Percentiles rank a stretch among this genome's conserved stretches.
Conservation (phyloP, 2,888 invertebrate species). For the Drosophila ustulata region DNA sequence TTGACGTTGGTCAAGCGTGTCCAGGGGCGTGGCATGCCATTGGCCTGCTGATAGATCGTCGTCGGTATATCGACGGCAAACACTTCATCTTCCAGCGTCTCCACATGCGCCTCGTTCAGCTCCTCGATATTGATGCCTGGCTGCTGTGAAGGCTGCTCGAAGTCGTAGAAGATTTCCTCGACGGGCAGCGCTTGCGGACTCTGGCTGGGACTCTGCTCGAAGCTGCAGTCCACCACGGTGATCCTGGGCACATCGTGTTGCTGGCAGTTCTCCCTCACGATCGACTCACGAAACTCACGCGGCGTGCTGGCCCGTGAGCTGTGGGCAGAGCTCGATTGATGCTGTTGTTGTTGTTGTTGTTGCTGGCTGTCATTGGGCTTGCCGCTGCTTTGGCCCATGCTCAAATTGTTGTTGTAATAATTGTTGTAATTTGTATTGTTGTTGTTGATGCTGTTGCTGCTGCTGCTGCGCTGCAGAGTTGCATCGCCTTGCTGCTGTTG, state of each 20-base stretch:
- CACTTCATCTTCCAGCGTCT: slow-evolving; percentile 70
- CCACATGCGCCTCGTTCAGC: slow-evolving; percentile 69
- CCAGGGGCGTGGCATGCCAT: slow-evolving; percentile 52
- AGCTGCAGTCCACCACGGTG: slow-evolving; percentile 82
- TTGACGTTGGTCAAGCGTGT: slow-evolving; percentile 75
- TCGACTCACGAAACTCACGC: slow-evolving; percentile 80
- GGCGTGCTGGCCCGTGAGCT: slow-evolving; percentile 69
- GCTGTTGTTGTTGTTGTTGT: background rate
- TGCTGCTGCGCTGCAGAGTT: slow-evolving; percentile 1
- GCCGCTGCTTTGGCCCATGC: slow-evolving; percentile 80
- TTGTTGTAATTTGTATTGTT: slow-evolving; percentile 35
- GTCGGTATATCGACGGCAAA: slow-evolving; percentile 67
- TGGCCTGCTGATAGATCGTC: slow-evolving; percentile 68
- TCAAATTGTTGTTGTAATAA: slow-evolving; percentile 20
- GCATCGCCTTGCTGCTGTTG: slow-evolving; percentile 19
- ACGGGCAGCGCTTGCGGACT: slow-evolving; percentile 23
- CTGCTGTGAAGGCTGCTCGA: slow-evolving; percentile 47
- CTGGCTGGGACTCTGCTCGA: slow-evolving; percentile 43
- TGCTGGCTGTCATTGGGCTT: slow-evolving; percentile 65
- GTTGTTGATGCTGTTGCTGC: slow-evolving; percentile 47
- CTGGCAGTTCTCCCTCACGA: slow-evolving; percentile 53
- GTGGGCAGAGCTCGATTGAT: slow-evolving; percentile 39
- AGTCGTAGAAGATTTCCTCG: slow-evolving; percentile 81
- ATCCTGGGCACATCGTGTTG: slow-evolving; percentile 79
- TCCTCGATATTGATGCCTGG: slow-evolving; percentile 63